A percentile compares a stretch with the other conserved stretches of the same genome.
Conservation (phyloP, 2,888 invertebrate genomes). For the Anthrax anthrax region DNA sequence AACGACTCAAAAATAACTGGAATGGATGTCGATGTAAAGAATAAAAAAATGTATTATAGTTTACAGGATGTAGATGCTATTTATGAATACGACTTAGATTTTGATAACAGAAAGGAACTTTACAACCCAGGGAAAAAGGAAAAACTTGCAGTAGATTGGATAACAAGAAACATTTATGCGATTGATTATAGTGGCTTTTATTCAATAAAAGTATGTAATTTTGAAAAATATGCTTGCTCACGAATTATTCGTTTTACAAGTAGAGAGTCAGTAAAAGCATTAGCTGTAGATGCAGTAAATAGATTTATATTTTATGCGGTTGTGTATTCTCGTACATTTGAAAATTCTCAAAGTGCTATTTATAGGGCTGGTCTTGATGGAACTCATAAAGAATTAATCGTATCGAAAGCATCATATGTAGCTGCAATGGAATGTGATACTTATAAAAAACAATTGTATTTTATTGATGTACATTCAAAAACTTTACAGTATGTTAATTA, state of each 20-base stretch:
- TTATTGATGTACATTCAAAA: conserved; percentile 49
- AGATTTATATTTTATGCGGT: conserved; percentile 44
- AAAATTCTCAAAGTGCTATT: conserved; percentile 36
- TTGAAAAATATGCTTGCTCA: conserved; percentile 40
- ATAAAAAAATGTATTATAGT: conserved; percentile 37
- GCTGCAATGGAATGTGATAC: conserved; percentile 38
- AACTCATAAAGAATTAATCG: conserved; percentile 32
- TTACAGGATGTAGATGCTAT: conserved; percentile 33
- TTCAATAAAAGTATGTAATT: conserved; percentile 41
- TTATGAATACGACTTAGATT: conserved; percentile 30
- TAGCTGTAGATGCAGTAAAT: conserved; percentile 49
- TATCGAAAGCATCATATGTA: conserved; percentile 26
- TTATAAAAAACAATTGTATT: conserved; percentile 52
- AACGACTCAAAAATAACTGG: conserved; percentile 38
- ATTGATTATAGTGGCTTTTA: conserved; percentile 35
- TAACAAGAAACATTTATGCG: conserved; percentile 56
- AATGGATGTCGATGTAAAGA: conserved; percentile 38
- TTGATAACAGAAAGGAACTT: conserved; percentile 27
- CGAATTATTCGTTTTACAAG: conserved; percentile 38
- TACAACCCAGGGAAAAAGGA: conserved; percentile 36
- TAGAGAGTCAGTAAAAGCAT: conserved; percentile 40
- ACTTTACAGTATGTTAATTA: conserved; percentile 39
- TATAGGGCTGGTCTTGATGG: conserved; percentile 43
- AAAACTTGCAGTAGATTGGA: conserved; percentile 58
- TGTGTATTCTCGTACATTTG: conserved; percentile 34